These are phyloP conservation scores for Heliconius erato DNA, from an alignment of 2,888 invertebrate genomes.

Conservation along the genomic window DNA sequence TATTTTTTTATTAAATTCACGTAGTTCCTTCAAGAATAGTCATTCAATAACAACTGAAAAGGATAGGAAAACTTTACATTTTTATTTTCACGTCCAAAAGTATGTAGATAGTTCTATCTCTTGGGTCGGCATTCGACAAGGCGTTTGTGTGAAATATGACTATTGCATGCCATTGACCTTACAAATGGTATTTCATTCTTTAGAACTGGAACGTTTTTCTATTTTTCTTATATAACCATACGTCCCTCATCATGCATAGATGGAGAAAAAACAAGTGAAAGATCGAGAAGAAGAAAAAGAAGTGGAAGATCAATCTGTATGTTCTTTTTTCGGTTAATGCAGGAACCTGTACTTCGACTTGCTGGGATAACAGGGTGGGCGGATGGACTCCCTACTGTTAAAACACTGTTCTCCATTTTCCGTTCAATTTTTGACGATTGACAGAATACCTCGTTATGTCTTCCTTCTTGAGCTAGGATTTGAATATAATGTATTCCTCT, in stretches of 20 bases:
- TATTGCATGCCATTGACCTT: slow-evolving; percentile 51
- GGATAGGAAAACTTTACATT: slow-evolving; percentile 28
- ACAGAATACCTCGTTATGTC: no score
- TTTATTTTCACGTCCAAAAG: slow-evolving; percentile 15
- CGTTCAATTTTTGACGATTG: no score
- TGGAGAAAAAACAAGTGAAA: background rate
- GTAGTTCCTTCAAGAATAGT: background rate
- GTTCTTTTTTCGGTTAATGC: background rate
- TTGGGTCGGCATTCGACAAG: slow-evolving; percentile 46
- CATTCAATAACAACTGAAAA: slow-evolving; percentile 27
- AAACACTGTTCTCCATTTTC: no score
- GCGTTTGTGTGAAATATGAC: slow-evolving; percentile 51
- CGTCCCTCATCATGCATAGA: background rate
- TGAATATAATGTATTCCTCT: no score
- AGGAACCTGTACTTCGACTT: background rate
- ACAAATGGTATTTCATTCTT: slow-evolving; percentile 47
- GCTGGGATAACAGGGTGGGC: no score
- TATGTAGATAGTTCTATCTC: slow-evolving; percentile 32
- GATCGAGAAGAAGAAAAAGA: no score
- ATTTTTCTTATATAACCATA: background rate
- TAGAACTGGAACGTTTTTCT: background rate
- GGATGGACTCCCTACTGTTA: no score
- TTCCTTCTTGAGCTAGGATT: no score
- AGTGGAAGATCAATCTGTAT: background rate
- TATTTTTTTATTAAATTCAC: background rate